Conservation (phyloP, 2,797 vertebrate species). For the Chelon auratus region DNA sequence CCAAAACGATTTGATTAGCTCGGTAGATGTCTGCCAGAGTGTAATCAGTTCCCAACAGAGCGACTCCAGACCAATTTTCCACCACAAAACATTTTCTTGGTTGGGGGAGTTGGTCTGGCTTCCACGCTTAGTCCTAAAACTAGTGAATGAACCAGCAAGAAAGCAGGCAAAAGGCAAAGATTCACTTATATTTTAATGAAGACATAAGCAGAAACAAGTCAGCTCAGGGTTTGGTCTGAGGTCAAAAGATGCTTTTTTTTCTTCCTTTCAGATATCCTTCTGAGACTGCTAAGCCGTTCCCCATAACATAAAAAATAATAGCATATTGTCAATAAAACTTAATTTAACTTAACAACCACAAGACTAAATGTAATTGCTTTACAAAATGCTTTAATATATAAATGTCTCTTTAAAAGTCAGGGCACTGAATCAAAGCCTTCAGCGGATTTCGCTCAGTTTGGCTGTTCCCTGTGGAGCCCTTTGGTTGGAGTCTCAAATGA, state of each 20-base stretch:
- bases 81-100: no score
- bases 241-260: not conserved
- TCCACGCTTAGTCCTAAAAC: no score
- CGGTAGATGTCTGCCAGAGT: no score
- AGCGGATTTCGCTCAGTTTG: not conserved
- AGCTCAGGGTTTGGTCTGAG: not conserved
- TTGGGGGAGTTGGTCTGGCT: no score
- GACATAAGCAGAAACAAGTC: not conserved
- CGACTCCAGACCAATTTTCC: no score
- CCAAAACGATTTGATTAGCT: no score
- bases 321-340: constrained; percentile 16
- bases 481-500: constrained; percentile 19
- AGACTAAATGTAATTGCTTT: constrained; percentile 29
- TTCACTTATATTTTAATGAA: no score
- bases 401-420: constrained; percentile 23
- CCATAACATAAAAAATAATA: constrained; percentile 16
- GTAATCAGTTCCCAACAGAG: no score
- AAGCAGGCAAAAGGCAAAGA: not conserved
- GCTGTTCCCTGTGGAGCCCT: constrained; percentile 22
- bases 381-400: constrained; percentile 26
- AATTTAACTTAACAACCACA: constrained; percentile 3
- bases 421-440: constrained; percentile 17
- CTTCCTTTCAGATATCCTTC: constrained; percentile 14
- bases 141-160: not conserved
- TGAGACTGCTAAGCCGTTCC: constrained; percentile 25